Evolutionary conservation across 2,797 vertebrate genomes (phyloP), one percentile per base, ranked within the genome.

Genomic region (Rhabdophis nuchalis): DNA sequence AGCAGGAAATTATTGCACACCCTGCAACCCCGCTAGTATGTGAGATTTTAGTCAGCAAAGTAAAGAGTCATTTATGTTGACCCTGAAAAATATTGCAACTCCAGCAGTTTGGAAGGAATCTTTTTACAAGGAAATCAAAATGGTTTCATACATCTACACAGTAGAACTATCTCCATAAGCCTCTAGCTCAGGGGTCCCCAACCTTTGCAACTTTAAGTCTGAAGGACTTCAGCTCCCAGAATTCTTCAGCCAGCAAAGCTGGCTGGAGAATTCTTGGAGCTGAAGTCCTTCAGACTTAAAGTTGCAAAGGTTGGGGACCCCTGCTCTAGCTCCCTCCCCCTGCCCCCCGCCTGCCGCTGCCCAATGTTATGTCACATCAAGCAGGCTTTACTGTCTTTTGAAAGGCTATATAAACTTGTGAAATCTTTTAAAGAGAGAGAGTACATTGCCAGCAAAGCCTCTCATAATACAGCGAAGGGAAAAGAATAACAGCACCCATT

Each of bases 31-130:
- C 90, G 77, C 92, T 95, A 85, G 92, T 94, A 94, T 94, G 95
- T 95, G 92, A 93, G 95, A 96, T 86, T 95, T 95, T 92, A 93
- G 96, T 95, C 93, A 94, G 93, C 89, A 92, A 91, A 95, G 91
- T 82, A 23, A 93, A 90, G 68, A 88, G 77, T 88, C 77, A 72
- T 89, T 88, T 92, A 2, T 93, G n/a, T 86, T 91, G 92, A 89
- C 82, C 52, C 25, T 82, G 88, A 58, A 92, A 90, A 92, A 64
- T 88, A 64, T 54, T 87, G 86, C 88, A 29, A 91, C 27, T 88
- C 11, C 57, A 85, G 50, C 50, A 88, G 72, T 91, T 82, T 88
- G 56, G 56, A 85, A 88, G 57, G 54, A 9, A 64, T 29, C 32
- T 90, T 90, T 93, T 93, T 58, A 64, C 8, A 64, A 85, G 50